A percentile compares a stretch with the other conserved stretches of the same genome.
These are phyloP conservation scores for Ictidomys tridecemlineatus DNA, from an alignment of 2,113 vertebrate genomes.

Conservation along the genomic window DNA sequence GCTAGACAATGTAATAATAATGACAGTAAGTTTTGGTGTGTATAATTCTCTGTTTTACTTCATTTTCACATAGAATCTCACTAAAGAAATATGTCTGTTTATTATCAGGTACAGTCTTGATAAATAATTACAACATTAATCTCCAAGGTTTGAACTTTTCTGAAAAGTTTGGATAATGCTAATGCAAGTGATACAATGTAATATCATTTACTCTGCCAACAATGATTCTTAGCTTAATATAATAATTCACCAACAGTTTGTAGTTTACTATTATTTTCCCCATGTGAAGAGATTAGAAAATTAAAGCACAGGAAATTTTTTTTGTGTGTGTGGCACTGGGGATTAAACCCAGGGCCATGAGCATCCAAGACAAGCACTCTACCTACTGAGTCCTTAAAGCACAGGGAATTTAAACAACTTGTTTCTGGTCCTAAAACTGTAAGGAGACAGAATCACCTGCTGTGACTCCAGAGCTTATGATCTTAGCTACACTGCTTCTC, in stretches of 20 bases:
- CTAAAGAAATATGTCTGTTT: background rate
- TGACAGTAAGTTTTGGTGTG: background rate
- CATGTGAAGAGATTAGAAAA: slow-evolving; percentile 27
- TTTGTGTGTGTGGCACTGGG: too few species aligned
- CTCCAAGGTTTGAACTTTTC: background rate
- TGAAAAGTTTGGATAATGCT: slow-evolving; percentile 40
- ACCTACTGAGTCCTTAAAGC: background rate
- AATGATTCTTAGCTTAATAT: background rate
- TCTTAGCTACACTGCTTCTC: background rate
- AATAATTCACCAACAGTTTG: background rate
- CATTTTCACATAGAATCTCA: background rate
- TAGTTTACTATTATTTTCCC: background rate
- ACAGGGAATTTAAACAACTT: slow-evolving; percentile 23
- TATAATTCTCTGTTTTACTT: background rate
- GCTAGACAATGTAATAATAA: slow-evolving; percentile 17
- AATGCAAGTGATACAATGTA: background rate
- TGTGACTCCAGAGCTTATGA: background rate
- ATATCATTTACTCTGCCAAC: background rate
- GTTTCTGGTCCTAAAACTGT: background rate
- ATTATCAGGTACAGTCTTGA: background rate
- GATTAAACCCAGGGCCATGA: too few species aligned
- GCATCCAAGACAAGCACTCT: too few species aligned
- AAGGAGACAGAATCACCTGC: background rate
- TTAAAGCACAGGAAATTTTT: background rate
- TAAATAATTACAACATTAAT: slow-evolving; percentile 34